Evolutionary conservation across 2,797 vertebrate species (phyloP).

Genomic region (Siniperca scherzeri): DNA sequence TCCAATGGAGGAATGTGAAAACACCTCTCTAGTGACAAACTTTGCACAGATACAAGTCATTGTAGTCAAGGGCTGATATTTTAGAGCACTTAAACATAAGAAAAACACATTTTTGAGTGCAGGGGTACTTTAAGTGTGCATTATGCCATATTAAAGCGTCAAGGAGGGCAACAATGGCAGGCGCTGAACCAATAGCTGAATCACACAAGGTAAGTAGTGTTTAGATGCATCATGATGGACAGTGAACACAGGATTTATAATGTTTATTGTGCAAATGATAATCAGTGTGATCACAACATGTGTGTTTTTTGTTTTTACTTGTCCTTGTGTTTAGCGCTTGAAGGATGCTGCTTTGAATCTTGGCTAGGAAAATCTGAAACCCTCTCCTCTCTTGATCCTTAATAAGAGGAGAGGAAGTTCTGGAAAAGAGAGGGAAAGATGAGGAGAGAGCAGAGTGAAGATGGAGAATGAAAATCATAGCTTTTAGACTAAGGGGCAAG

Average conservation of each 20-base stretch:
- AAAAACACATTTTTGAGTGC: no score
- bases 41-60: no score
- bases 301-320: not conserved
- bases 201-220: not conserved
- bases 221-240: not conserved
- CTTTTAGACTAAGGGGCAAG: not conserved
- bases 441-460: not conserved
- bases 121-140: no score
- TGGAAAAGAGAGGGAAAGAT: not conserved
- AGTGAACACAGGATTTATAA: not conserved
- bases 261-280: not conserved
- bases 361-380: not conserved
- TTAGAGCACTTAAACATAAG: no score
- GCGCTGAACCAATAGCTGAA: not conserved
- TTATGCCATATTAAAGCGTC: not conserved
- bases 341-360: not conserved
- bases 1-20: no score
- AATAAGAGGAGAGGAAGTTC: not conserved
- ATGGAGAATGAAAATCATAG: not conserved
- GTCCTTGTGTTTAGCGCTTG: not conserved
- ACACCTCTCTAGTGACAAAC: no score
- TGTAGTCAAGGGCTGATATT: no score
- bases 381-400: not conserved
- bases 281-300: not conserved
- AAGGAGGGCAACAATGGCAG: not conserved